Evolutionary conservation across 1,140 invertebrate species (phyloP), one percentile per base, ranked within the genome.

Genomic region (Lepidotrigona ventralis): DNA sequence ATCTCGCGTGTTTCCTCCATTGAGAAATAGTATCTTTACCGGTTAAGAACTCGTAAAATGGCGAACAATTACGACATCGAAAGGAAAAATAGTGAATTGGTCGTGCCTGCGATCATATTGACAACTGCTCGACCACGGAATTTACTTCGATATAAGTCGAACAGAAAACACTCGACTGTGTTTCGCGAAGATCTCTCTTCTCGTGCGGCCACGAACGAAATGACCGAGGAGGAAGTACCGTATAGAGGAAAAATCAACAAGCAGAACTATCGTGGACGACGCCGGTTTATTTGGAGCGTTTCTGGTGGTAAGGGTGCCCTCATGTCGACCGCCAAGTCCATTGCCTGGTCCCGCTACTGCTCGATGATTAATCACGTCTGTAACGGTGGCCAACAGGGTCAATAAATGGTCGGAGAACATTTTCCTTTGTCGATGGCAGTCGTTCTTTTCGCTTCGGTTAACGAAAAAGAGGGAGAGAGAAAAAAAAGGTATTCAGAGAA

Each of bases 391-490:
- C 70, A 70, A 70, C 76, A 72, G 51, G 19, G 29, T 79, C 29
- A 66, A 63, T 68, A 79, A 66, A 75, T 53, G 71, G 39, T 39
- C 23, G 8, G 60, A 68, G 26, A 29, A 76, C 68, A 60, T 60
- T 79, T 83, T 74, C 51, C 73, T 82, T 63, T 78, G 80, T 79
- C 84, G 79, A 76, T 17, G 66, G 14, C 71, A 79, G 39, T 54
- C 75, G 29, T 19, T 79, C 60, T 68, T 66, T 63, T 78, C 54
- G 46, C 58, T 33, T 33, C 19, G 51, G 56, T 71, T 46, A 15
- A 66, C 26, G 26, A 11, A 58, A 66, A 39, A 39, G 4, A 39
- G 39, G 9, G 39, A 8, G 39, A 9, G 39, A 46, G 6, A 46
- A 6, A 33, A 6, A 46, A 23, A 23, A 54, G 21, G 8, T 23